Evolutionary conservation across 92 coral and sea anemone genomes (phyloP), one percentile per base, ranked within the genome.

Genomic region (Micromussa lordhowensis): DNA sequence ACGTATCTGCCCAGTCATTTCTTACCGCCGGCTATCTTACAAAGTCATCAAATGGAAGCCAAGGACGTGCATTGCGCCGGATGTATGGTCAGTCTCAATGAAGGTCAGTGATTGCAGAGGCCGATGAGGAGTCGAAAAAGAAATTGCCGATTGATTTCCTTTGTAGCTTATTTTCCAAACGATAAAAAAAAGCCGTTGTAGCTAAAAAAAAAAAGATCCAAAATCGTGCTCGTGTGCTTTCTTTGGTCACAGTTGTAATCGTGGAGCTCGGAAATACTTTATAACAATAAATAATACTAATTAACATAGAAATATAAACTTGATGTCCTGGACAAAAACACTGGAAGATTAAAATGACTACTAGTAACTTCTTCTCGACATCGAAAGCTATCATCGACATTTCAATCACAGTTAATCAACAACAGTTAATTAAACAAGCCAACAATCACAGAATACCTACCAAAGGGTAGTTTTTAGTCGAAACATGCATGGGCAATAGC

Each of bases 61-160:
- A 84, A 84, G 30, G 71, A 71, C 53, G 36, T 51, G 51, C 80
- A 73, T 30, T 84, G 80, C 80, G 7, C 80, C 29, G 87, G 87
- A 38, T 84, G 87, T n/a, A 22, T 84, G 87, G 57, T 72, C n/a
- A 72, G 87, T 55, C 68, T 84, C 49, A 84, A 32, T 58, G 80
- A 84, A 84, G 87, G 87, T 84, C 80, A 74, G 87, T 54, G 36
- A 1, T 81, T 81, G 48, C 4, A 44, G n/a, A 63, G 12, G 0
- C 68, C 14, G 29, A 24, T 63, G 30, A 63, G 29, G 68, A 63
- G 29, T 26, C n/a, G 29, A 57, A 57, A 48, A 57, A 24, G 12
- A 6, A 18, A n/a, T 19, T 58, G 19, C 24, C 21, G 5, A 19
- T 3, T 58, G 19, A 1, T 58, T 10, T 18, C 18, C 17, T 14